Percentiles rank a stretch among this genome's conserved stretches.
Evolutionary conservation across 2,888 invertebrate genomes (phyloP).

Genomic region (Acleris cristana): DNA sequence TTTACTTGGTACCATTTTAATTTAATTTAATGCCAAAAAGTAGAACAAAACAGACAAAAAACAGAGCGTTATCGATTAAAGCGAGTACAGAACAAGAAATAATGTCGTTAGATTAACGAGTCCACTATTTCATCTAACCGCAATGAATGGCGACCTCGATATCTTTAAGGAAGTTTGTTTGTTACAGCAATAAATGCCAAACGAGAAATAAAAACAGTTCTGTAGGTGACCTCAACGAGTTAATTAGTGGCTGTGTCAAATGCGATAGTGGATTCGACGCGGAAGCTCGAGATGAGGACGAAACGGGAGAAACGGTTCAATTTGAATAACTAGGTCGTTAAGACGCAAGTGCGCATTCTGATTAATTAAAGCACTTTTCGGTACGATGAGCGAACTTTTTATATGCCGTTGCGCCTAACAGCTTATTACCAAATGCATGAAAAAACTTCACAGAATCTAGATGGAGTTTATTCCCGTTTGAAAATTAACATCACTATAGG

Average conservation of each 20-base stretch:
- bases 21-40: too few species aligned
- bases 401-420: neutral
- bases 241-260: constrained; percentile 59
- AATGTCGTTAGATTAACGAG: constrained; percentile 31
- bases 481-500: too few species aligned
- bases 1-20: too few species aligned
- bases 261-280: constrained; percentile 51
- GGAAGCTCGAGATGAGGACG: constrained; percentile 48
- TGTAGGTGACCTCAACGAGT: constrained; percentile 49
- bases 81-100: constrained; percentile 15
- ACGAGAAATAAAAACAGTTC: constrained; percentile 47
- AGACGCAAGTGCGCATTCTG: constrained; percentile 4
- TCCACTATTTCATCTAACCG: constrained; percentile 36
- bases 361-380: constrained; percentile 3
- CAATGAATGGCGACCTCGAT: constrained; percentile 47
- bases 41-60: neutral
- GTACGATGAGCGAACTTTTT: neutral
- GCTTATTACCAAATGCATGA: neutral
- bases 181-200: constrained; percentile 33
- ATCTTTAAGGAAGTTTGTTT: constrained; percentile 45
- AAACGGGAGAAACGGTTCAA: constrained; percentile 45
- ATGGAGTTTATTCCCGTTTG: too few species aligned
- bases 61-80: constrained; percentile 1
- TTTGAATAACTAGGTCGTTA: constrained; percentile 45
- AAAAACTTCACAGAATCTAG: too few species aligned